Evolutionary conservation across 2,797 vertebrate genomes (phyloP).

Genomic region (Onychomys leucogaster): DNA sequence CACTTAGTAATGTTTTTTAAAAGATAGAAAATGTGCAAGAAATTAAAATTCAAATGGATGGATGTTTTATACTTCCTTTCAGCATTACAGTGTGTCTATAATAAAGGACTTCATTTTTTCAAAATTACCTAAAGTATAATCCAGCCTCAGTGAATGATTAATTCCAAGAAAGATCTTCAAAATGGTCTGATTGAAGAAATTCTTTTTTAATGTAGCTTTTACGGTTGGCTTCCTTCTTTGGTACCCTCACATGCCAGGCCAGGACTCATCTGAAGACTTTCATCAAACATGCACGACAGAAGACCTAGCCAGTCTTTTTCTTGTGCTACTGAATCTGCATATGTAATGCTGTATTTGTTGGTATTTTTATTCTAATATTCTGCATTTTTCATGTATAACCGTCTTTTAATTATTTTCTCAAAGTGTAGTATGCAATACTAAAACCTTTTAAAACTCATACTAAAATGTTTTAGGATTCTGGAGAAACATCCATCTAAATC

Average conservation of each 20-base stretch:
- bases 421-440: neutral
- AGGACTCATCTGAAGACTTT: conserved; percentile 9
- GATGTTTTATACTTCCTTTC: neutral
- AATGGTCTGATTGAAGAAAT: neutral
- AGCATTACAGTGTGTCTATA: neutral
- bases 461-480: neutral
- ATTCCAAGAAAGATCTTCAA: neutral
- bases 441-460: neutral
- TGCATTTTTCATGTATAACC: neutral
- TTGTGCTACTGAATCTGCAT: neutral
- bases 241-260: neutral
- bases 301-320: neutral
- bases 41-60: neutral
- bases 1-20: neutral
- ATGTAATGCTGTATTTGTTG: neutral
- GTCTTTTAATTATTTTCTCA: neutral
- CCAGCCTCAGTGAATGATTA: neutral
- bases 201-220: neutral
- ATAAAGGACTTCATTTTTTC: neutral
- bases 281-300: neutral
- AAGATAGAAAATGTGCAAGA: neutral
- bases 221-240: neutral
- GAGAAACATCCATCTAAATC: neutral
- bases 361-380: neutral
- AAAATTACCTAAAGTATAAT: neutral